phyloP scores from a whole-genome alignment of 35 echinoderm and acorn worm species.

The Apostichopus parvimensis region DNA sequence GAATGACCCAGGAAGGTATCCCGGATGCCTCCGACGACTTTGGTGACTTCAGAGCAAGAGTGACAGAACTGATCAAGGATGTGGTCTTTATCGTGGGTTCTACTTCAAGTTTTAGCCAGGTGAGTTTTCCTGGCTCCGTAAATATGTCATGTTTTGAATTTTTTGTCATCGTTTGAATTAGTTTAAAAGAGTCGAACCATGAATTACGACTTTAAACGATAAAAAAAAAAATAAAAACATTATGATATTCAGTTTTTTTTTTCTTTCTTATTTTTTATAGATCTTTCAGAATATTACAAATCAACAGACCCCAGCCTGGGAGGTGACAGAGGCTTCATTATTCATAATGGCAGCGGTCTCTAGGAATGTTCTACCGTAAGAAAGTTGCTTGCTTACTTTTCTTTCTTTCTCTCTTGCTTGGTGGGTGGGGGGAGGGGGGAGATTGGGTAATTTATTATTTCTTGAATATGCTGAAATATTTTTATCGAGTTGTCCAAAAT shows the following conservation, averaged over 20 bases:
- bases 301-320: constrained; percentile 80
- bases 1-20: constrained; percentile 75
- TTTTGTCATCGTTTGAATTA: no score
- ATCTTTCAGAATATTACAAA: constrained; percentile 89
- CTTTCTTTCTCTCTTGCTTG: no score
- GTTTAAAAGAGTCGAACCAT: no score
- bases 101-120: constrained; percentile 93
- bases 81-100: constrained; percentile 94
- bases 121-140: not conserved
- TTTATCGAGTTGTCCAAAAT: no score
- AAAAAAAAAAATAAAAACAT: no score
- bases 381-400: no score
- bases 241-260: no score
- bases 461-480: no score
- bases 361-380: constrained; percentile 93
- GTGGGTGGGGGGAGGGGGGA: no score
- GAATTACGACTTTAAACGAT: no score
- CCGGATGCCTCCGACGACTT: constrained; percentile 90
- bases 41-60: constrained; percentile 94
- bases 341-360: constrained; percentile 95
- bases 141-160: no score
- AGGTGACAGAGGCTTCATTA: constrained; percentile 85
- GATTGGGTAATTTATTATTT: no score
- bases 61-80: constrained; percentile 95
- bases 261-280: constrained; percentile 29